A percentile compares a stretch with the other conserved stretches of the same genome.
Evolutionary conservation across 2,113 vertebrate genomes (phyloP).

Genomic region (Cisticola juncidis): DNA sequence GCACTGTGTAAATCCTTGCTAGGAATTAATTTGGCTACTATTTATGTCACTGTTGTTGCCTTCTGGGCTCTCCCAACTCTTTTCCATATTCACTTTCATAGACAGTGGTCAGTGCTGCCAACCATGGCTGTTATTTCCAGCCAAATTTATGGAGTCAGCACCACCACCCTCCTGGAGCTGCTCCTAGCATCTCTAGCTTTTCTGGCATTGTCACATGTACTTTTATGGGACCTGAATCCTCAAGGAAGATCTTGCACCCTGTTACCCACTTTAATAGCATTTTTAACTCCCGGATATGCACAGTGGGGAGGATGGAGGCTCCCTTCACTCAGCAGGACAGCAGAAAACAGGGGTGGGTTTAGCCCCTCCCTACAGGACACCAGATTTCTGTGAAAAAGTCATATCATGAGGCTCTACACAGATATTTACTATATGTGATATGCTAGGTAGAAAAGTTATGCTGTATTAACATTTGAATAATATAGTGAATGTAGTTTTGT

Average conservation of each 20-base stretch:
- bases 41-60: background rate
- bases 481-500: too few species aligned
- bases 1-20: background rate
- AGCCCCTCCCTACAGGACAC: background rate
- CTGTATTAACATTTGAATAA: too few species aligned
- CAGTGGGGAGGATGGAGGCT: background rate
- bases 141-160: background rate
- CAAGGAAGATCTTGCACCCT: background rate
- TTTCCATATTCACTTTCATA: background rate
- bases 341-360: background rate
- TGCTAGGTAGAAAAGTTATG: too few species aligned
- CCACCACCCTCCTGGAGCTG: background rate
- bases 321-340: fast-evolving
- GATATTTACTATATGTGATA: too few species aligned
- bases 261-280: background rate
- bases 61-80: background rate
- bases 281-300: background rate
- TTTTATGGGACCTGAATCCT: background rate
- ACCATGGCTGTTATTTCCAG: background rate
- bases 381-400: too few species aligned
- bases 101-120: background rate
- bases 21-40: background rate
- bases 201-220: background rate
- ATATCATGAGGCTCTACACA: too few species aligned
- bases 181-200: background rate